Percentiles rank a stretch among this genome's conserved stretches.
These are phyloP conservation scores for Serilophus lunatus DNA, from an alignment of 2,113 vertebrate genomes.

Conservation along the genomic window DNA sequence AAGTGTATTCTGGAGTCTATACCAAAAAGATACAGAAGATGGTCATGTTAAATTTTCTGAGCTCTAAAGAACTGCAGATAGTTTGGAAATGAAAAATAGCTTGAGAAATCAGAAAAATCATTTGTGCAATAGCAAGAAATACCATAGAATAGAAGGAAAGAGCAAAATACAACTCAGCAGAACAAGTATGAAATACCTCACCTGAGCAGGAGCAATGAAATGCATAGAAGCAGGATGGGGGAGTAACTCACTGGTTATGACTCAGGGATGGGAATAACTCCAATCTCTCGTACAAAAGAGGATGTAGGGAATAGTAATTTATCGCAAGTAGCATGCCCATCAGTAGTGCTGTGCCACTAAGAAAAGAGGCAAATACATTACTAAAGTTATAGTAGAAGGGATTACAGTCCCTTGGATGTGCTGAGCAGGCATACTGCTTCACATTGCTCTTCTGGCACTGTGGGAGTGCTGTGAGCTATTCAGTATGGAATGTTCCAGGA, in stretches of 20 bases:
- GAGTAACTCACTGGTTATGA: background rate
- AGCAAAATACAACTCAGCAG: background rate
- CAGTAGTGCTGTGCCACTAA: background rate
- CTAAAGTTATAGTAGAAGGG: background rate
- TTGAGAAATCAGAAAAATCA: background rate
- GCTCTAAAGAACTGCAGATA: background rate
- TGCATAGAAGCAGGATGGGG: background rate
- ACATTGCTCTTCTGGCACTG: background rate
- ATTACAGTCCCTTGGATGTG: background rate
- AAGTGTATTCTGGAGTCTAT: background rate
- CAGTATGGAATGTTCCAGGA: fast-evolving
- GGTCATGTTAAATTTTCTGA: background rate
- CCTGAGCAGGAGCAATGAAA: background rate
- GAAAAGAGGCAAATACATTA: background rate
- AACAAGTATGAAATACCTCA: background rate
- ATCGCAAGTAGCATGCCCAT: background rate
- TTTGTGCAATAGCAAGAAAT: background rate
- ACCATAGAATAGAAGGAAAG: background rate
- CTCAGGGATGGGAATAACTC: background rate
- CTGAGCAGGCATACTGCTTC: background rate
- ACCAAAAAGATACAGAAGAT: background rate
- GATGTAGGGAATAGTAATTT: background rate
- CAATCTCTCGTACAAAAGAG: background rate
- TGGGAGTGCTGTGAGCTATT: background rate
- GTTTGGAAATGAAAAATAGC: background rate